Base-by-base conservation (phyloP, 2,797 vertebrate species). In the Natrix natrix region DNA sequence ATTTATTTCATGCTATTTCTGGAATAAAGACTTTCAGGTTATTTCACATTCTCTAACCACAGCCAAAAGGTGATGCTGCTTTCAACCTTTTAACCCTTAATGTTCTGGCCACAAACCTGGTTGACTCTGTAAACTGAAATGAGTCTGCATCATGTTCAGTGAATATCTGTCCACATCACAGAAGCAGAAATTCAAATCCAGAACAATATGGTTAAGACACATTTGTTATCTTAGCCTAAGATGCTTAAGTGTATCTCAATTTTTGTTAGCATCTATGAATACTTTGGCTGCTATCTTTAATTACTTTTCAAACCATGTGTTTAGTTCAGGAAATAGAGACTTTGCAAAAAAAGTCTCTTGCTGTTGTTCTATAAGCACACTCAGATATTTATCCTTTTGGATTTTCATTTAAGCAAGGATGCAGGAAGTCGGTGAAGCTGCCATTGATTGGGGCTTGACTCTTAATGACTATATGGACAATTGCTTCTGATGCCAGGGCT, bases 31-130 rank as follows among this genome's bases (percentile, higher is more conserved):
- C 28, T 83, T 86, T 89, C 94, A 89, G 94, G 43, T n/a, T 92
- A 91, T 94, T 95, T 95, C 14, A 10, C 63, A 88, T 94, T 93
- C 94, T 92, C 52, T 94, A 93, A 94, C 74, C 92, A 91, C 26
- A 93, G 56, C 91, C 7, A n/a, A 83, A 92, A 83, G 37, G 57
- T 89, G 14, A 91, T 92, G 52, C 86, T 92, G 89, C 59, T 92
- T 91, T 90, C 94, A 95, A 93, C 63, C 89, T 92, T 94, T 95
- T 52, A 48, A 90, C 56, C 4, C 28, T 86, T 60, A 60, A 86
- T 92, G 60, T 90, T 94, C 61, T 91, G 92, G 74, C 90, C 7
- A 91, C 78, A 93, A 91, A 94, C 86, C 22, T 93, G 88, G 22
- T 12, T 89, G 93, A 93, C 16, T 52, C 86, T 94, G 93, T 32